A percentile compares a stretch with the other conserved stretches of the same genome.
These are phyloP conservation scores for Dusona sp. DNA, from an alignment of 2,888 invertebrate species.

Conservation along the genomic window DNA sequence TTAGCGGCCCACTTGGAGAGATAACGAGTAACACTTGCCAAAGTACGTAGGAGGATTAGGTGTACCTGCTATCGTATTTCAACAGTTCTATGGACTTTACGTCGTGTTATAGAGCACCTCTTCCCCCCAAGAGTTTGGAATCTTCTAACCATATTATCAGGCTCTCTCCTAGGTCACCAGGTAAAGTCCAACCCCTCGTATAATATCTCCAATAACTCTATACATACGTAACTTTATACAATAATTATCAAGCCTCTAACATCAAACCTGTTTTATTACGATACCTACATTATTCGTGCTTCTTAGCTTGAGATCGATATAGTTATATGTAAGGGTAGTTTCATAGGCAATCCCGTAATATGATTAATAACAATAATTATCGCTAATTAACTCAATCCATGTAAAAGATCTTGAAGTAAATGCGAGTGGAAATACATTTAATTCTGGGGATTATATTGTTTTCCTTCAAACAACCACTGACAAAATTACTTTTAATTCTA, in stretches of 20 bases:
- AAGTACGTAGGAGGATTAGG: conserved; percentile 38
- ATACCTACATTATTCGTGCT: neutral
- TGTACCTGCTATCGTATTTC: conserved; percentile 45
- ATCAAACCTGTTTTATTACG: conserved; percentile 1
- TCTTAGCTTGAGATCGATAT: neutral
- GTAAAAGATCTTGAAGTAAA: neutral
- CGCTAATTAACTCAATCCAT: neutral
- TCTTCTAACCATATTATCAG: conserved; percentile 15
- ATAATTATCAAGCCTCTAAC: conserved; percentile 27
- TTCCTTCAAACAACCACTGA: neutral
- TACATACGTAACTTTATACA: conserved; percentile 6
- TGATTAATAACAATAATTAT: neutral
- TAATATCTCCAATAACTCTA: conserved; percentile 35
- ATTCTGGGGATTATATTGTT: neutral
- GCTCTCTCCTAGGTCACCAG: conserved; percentile 23
- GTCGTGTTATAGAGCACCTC: conserved; percentile 21
- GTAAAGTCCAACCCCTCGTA: conserved; percentile 42
- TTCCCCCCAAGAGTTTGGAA: neutral
- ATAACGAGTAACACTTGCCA: conserved; percentile 57
- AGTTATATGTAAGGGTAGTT: neutral
- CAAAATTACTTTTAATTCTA: neutral
- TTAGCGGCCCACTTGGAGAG: conserved; percentile 41
- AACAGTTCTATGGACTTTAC: conserved; percentile 35
- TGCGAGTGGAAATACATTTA: neutral
- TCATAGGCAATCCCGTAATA: neutral